Evolutionary conservation across 2,113 vertebrate genomes (phyloP).

Genomic region (Lampris incognitus): DNA sequence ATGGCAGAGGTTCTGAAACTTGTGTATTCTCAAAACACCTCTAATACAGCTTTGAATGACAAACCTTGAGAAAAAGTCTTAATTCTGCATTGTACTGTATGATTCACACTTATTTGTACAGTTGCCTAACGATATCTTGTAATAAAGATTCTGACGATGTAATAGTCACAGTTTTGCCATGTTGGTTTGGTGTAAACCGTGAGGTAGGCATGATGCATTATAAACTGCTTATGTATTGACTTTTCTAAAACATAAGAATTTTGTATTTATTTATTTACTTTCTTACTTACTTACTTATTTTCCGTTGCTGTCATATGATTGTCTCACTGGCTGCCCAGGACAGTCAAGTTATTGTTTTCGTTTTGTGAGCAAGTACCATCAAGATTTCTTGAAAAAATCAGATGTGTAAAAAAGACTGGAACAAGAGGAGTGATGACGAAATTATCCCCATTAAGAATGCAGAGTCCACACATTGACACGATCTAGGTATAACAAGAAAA

Average conservation of each 20-base stretch:
- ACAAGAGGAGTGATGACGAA: conserved; percentile 31
- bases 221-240: conserved; percentile 61
- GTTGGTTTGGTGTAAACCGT: conserved; percentile 70
- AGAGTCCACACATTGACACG: conserved; percentile 30
- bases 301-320: conserved; percentile 60
- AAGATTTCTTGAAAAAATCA: conserved; percentile 45
- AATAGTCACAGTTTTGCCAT: conserved; percentile 72
- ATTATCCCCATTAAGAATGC: conserved; percentile 40
- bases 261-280: no score
- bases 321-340: conserved; percentile 55
- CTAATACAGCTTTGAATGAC: conserved; percentile 82
- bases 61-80: conserved; percentile 82
- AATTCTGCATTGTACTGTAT: conserved; percentile 80
- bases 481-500: conserved; percentile 29
- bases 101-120: conserved; percentile 82
- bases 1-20: conserved; percentile 75
- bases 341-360: conserved; percentile 63
- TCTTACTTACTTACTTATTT: conserved; percentile 54
- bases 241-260: conserved; percentile 44
- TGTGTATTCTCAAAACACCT: conserved; percentile 80
- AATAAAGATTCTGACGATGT: conserved; percentile 83
- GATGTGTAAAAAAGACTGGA: conserved; percentile 24
- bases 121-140: conserved; percentile 81
- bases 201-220: conserved; percentile 49
- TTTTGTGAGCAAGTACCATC: conserved; percentile 68